phyloP scores from a whole-genome alignment of 37 sponge, comb jelly and placozoan genomes.

The Chondrosia reniformis region DNA sequence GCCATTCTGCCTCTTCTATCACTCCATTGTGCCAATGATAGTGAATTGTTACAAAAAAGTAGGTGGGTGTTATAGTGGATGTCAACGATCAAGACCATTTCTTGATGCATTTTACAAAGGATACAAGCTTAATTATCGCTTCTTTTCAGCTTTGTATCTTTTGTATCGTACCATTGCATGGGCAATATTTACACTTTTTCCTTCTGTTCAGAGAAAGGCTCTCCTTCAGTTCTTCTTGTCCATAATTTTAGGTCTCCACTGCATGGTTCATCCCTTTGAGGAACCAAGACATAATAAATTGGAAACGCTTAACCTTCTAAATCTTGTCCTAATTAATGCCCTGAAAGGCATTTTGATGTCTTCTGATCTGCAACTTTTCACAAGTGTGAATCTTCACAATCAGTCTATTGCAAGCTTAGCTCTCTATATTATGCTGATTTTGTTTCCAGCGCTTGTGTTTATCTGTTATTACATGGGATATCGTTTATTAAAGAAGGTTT shows the following conservation, averaged over 20 bases:
- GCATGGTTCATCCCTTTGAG: conserved; percentile 11
- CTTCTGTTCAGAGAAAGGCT: not conserved
- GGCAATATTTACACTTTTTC: not conserved
- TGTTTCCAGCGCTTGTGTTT: too few species aligned
- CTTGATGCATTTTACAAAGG: conserved; percentile 21
- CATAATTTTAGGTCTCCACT: not conserved
- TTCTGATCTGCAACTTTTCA: too few species aligned
- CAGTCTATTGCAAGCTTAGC: too few species aligned
- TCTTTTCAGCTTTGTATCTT: conserved; percentile 5
- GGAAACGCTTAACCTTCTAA: conserved; percentile 7
- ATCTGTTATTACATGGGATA: too few species aligned
- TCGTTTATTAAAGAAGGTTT: too few species aligned
- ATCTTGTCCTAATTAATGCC: conserved; percentile 3
- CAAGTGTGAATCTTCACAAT: too few species aligned
- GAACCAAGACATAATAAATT: not conserved
- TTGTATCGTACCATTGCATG: not conserved
- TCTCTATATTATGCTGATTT: too few species aligned
- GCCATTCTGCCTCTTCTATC: not conserved
- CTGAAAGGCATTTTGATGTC: too few species aligned
- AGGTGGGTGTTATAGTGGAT: not conserved
- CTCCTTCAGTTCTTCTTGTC: not conserved
- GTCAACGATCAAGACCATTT: not conserved
- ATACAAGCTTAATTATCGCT: not conserved
- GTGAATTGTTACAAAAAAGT: not conserved
- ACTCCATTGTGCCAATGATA: not conserved